phyloP scores from a whole-genome alignment of 2,888 invertebrate species.

The Eubasilissa splendida region DNA sequence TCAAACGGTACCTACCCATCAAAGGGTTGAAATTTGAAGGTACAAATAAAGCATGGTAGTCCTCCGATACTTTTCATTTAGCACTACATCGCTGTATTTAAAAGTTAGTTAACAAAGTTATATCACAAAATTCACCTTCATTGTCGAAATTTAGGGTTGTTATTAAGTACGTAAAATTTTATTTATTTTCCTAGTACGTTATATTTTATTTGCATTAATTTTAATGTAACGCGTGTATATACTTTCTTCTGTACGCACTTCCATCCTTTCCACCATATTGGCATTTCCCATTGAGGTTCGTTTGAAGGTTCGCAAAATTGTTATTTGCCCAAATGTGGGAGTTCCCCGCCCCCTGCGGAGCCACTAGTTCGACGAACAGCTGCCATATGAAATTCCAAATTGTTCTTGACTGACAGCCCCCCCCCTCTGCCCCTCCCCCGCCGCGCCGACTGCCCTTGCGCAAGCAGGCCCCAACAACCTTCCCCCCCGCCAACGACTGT shows the following conservation, averaged over 20 bases:
- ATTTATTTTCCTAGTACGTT: too few species aligned
- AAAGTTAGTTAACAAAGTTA: too few species aligned
- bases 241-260: not conserved
- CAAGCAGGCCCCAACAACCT: not conserved
- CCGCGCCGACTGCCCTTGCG: conserved; percentile 15
- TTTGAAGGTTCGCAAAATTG: conserved; percentile 53
- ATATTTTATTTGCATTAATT: too few species aligned
- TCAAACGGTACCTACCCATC: too few species aligned
- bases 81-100: too few species aligned
- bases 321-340: conserved; percentile 51
- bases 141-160: too few species aligned
- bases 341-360: conserved; percentile 30
- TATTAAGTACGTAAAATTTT: too few species aligned
- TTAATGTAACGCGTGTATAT: not conserved
- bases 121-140: too few species aligned
- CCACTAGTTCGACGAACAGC: conserved; percentile 35
- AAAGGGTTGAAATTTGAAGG: too few species aligned
- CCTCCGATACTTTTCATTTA: too few species aligned
- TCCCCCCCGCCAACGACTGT: not conserved
- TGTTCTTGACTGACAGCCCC: conserved; percentile 74
- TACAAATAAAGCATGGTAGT: too few species aligned
- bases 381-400: conserved; percentile 71
- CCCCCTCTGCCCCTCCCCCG: conserved; percentile 14
- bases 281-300: conserved; percentile 36
- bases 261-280: conserved; percentile 17